A percentile compares a stretch with the other conserved stretches of the same genome.
These are phyloP conservation scores for Zophobas atratus DNA, from an alignment of 1,140 invertebrate genomes.

Conservation along the genomic window DNA sequence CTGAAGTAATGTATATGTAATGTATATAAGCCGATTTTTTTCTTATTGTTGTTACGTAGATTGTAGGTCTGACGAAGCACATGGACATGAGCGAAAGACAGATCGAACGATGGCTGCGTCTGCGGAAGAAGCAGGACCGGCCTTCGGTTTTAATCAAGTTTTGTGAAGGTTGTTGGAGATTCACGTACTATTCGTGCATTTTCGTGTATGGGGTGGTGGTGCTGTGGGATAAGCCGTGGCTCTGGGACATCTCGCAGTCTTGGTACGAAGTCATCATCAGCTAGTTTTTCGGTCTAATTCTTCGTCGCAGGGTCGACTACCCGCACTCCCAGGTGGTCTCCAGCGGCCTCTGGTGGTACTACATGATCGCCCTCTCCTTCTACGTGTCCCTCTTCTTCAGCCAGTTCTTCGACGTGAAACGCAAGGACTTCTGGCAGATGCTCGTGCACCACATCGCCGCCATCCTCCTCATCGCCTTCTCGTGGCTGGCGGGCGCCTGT, in stretches of 20 bases:
- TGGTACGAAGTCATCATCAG: too few relatives aligned
- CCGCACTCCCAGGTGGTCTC: slow-evolving; percentile 76
- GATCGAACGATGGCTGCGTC: slow-evolving; percentile 91
- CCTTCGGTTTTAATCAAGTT: slow-evolving; percentile 93
- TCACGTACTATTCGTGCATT: slow-evolving; percentile 87
- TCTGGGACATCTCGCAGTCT: too few relatives aligned
- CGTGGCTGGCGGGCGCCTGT: slow-evolving; percentile 95
- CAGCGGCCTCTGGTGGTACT: slow-evolving; percentile 93
- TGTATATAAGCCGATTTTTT: too few relatives aligned
- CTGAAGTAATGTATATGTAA: too few relatives aligned
- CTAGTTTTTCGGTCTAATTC: too few relatives aligned
- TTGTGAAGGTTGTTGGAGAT: slow-evolving; percentile 92
- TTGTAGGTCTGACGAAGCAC: slow-evolving; percentile 86
- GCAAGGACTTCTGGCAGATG: slow-evolving; percentile 99
- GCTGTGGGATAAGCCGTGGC: slow-evolving; percentile 94
- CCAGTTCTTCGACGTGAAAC: slow-evolving; percentile 93
- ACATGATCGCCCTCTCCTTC: slow-evolving; percentile 95
- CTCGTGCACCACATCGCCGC: slow-evolving; percentile 97
- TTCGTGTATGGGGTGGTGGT: slow-evolving; percentile 86
- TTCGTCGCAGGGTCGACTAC: slow-evolving; percentile 61
- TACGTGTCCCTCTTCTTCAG: slow-evolving; percentile 96
- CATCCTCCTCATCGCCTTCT: slow-evolving; percentile 89
- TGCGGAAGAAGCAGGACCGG: slow-evolving; percentile 85
- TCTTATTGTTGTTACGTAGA: slow-evolving; percentile 65
- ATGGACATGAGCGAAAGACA: slow-evolving; percentile 85